Evolutionary conservation across 2,888 invertebrate species (phyloP), one percentile per base, ranked within the genome.

Genomic region (Andricus curvator): DNA sequence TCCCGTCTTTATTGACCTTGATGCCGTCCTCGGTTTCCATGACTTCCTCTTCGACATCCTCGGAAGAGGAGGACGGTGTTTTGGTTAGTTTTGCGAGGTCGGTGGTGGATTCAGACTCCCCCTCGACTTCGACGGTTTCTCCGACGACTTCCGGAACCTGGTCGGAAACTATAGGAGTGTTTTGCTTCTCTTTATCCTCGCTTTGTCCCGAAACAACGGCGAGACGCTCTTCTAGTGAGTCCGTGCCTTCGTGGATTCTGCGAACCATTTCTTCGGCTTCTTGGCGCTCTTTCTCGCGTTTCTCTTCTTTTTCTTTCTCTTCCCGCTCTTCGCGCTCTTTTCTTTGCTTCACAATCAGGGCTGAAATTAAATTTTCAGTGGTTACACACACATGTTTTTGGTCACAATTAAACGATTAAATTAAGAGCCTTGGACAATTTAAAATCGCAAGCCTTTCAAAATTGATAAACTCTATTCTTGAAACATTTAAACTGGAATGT

Each of bases 291-390:
- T 93, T 93, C 84, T 94, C 94, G 83, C 93, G 93, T 81, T 93
- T 91, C 83, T 94, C 93, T 84, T 94, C 93, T 85, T 94, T 93
- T 78, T 94, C 93, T 80, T 92, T 92, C 86, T 92, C 94, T 79
- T 93, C 86, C 84, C 93, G 94, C 85, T 96, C 95, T 86, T 95
- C 95, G 68, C 94, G 94, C 85, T 95, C 94, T 91, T 95, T 95
- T 88, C 94, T 95, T 80, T 94, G 92, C 91, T 95, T 96, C 33
- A 94, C 85, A 83, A 96, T 95, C 84, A 94, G 93, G 51, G 94
- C 94, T 94, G 87, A 25, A 91, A 90, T 62, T 78, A 51, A 78
- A 82, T 74, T 48, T 66, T 65, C 4, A 17, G 17, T 17, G 17
- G 17, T 48, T 17, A 48, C 4, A 48, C 4, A 17, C 5, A 48